These are phyloP conservation scores for Lamproptera curius DNA, from an alignment of 2,888 invertebrate genomes.

Conservation along the genomic window DNA sequence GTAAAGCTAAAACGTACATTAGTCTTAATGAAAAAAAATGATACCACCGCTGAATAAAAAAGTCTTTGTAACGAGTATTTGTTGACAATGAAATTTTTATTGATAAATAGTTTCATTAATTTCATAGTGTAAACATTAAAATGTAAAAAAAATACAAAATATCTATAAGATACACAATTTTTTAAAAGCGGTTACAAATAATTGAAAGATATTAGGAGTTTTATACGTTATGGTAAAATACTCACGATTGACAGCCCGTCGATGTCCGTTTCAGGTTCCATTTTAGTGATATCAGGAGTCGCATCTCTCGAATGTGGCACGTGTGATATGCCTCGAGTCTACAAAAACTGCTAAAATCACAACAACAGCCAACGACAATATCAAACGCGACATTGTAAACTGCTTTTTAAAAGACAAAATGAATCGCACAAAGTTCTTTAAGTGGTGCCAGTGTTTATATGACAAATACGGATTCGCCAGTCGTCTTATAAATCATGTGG, in stretches of 20 bases:
- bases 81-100: no score
- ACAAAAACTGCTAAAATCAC: slow-evolving; percentile 7
- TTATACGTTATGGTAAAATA: no score
- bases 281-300: slow-evolving; percentile 11
- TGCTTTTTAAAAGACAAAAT: background rate
- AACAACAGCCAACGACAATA: background rate
- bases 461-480: slow-evolving; percentile 11
- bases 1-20: background rate
- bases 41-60: no score
- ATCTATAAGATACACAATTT: no score
- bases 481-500: slow-evolving; percentile 18
- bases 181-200: no score
- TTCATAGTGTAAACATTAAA: no score
- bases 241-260: slow-evolving; percentile 43
- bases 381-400: slow-evolving; percentile 8
- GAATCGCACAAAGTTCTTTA: background rate
- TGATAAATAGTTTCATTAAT: no score
- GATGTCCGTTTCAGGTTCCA: slow-evolving; percentile 26
- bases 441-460: slow-evolving; percentile 8
- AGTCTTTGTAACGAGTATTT: no score
- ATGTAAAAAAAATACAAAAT: background rate
- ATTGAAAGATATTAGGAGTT: no score
- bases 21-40: no score
- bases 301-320: slow-evolving; percentile 18
- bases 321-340: slow-evolving; percentile 26